Base-by-base conservation (phyloP, 1,140 invertebrate species). In the Sarcophaga peregrina region DNA sequence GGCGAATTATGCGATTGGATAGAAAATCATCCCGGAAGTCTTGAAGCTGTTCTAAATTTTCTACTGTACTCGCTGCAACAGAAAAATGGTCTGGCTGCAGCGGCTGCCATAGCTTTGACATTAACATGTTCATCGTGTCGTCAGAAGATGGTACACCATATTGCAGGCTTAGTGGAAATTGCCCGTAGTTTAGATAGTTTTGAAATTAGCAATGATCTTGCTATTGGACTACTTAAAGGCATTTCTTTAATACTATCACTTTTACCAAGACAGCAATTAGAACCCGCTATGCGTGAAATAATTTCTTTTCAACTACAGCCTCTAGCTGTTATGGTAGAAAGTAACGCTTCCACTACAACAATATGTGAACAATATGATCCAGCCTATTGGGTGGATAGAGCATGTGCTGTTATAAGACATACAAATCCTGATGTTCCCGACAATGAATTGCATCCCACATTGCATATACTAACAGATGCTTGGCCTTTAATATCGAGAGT, bases 1-100 rank as follows among this genome's bases (percentile, higher is more conserved):
- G 98, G 97, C 7, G 97, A 98, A 91, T 92, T 99, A 20, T 95
- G 96, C 86, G 97, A 99, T 88, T 99, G 98, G 98, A 95, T 99
- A 62, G 95, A 98, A 87, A 93, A 93, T 89, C 97, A 99, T 92
- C 93, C 96, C 0, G 93, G 95, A 83, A 94, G 94, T 46, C 90
- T 98, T 86, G 95, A 96, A 89, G 94, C 96, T 10, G 93, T 96
- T 58, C 91, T 98, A 76, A 95, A 97, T 90, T 96, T 95, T 86
- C 91, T 98, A 47, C 91, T 97, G 45, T 91, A 91, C 46, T 95
- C 95, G 74, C 91, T 98, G 75, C 94, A 95, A 84, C 90, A 93
- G 68, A 93, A 96, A 86, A 93, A 93, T 48, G 93, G 93, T n/a
- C 90, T 98, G 72, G 95, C 96, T 2, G 93, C 93, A 45, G 94